A percentile compares a stretch with the other conserved stretches of the same genome.
phyloP scores from a whole-genome alignment of 2,888 invertebrate genomes.

The Tipula helvola region DNA sequence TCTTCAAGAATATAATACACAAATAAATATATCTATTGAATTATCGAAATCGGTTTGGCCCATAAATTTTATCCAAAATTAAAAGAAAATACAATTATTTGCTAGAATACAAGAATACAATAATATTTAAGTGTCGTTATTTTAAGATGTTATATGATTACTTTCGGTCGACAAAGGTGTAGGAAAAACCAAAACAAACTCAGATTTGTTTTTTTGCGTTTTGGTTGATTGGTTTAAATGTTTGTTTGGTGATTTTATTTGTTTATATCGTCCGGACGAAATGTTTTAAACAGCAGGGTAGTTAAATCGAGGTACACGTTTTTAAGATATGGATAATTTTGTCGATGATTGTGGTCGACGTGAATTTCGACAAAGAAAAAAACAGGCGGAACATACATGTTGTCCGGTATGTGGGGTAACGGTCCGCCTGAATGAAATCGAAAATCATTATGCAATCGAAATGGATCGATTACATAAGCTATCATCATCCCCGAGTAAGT shows the following conservation, averaged over 20 bases:
- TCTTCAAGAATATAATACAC: background rate
- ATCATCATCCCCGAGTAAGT: conserved; percentile 25
- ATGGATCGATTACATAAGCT: conserved; percentile 56
- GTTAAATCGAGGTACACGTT: background rate
- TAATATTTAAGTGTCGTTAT: background rate
- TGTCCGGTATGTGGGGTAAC: conserved; percentile 86
- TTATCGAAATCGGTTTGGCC: background rate
- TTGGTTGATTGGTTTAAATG: background rate
- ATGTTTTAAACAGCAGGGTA: background rate
- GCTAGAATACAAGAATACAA: background rate
- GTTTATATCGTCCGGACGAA: background rate
- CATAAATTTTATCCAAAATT: background rate
- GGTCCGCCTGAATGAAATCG: conserved; percentile 68
- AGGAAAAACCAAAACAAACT: background rate
- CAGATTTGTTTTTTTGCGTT: background rate
- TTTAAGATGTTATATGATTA: background rate
- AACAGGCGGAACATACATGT: conserved; percentile 54
- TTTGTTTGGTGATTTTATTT: background rate
- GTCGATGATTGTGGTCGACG: conserved; percentile 17
- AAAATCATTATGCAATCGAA: conserved; percentile 68
- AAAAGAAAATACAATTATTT: background rate
- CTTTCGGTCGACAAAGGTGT: background rate
- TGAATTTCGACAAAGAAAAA: conserved; percentile 41
- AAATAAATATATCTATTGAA: background rate
- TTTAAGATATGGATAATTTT: conserved; percentile 15